phyloP scores from a whole-genome alignment of 1,140 invertebrate genomes.

The Sarcophaga peregrina region DNA sequence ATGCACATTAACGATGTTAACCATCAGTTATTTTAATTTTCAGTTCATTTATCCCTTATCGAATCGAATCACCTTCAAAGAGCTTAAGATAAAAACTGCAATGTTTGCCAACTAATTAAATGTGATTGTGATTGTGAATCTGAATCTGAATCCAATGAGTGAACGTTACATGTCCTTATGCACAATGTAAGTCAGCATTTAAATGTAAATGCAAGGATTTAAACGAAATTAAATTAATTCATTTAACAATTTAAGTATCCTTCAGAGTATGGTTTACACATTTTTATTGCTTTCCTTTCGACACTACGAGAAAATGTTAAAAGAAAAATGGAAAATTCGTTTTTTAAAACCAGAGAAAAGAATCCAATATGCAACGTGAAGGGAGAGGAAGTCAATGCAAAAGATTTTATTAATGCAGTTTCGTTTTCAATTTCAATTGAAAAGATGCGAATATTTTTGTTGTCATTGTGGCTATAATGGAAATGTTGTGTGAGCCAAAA shows the following conservation, averaged over 20 bases:
- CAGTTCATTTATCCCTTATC: not conserved
- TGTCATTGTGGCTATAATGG: not conserved
- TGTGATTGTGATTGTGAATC: not conserved
- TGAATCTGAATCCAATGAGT: too few relatives aligned
- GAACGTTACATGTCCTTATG: too few relatives aligned
- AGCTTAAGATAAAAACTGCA: not conserved
- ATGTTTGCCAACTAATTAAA: slow-evolving; percentile 22
- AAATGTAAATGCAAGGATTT: too few relatives aligned
- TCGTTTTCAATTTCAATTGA: not conserved
- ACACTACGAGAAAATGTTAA: too few relatives aligned
- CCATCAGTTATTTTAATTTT: not conserved
- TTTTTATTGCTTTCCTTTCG: too few relatives aligned
- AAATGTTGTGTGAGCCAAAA: slow-evolving; percentile 5
- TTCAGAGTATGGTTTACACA: not conserved
- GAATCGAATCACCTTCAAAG: not conserved
- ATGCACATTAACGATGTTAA: too few relatives aligned
- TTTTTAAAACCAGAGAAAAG: not conserved
- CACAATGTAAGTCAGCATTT: too few relatives aligned
- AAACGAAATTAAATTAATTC: not conserved
- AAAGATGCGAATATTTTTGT: not conserved
- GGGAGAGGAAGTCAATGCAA: not conserved
- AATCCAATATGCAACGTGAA: not conserved
- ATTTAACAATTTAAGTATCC: not conserved
- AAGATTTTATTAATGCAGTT: not conserved
- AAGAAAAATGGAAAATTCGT: not conserved